phyloP scores from a whole-genome alignment of 2,888 invertebrate species.

The Cremastinae sp. region DNA sequence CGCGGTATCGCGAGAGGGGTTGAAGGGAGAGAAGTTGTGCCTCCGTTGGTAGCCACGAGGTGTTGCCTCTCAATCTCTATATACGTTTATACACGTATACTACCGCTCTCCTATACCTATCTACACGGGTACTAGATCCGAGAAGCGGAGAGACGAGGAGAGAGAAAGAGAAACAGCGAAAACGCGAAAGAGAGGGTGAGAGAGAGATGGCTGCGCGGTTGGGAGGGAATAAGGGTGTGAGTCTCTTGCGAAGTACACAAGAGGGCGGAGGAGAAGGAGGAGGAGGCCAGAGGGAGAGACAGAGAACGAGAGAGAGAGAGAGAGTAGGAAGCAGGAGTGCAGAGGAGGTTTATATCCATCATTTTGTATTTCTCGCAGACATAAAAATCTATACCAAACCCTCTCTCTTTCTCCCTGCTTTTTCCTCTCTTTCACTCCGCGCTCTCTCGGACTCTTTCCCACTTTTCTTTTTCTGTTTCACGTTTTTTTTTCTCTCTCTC shows the following conservation, averaged over 20 bases:
- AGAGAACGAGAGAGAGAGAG: constrained; percentile 39
- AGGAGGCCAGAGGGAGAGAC: constrained; percentile 30
- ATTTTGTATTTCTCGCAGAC: constrained; percentile 79
- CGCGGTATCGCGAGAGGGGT: constrained; percentile 33
- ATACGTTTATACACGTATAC: constrained; percentile 57
- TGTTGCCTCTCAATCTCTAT: constrained; percentile 57
- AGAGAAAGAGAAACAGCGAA: constrained; percentile 33
- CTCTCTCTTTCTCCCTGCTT: constrained; percentile 56
- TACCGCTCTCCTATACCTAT: too few relatives aligned
- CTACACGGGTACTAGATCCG: constrained; percentile 42
- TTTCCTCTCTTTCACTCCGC: constrained; percentile 47
- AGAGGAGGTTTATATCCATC: constrained; percentile 77
- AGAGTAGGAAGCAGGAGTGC: constrained; percentile 54
- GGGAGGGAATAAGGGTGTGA: too few relatives aligned
- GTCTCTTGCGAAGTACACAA: constrained; percentile 62
- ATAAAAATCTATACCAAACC: constrained; percentile 79
- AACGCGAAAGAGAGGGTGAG: constrained; percentile 53
- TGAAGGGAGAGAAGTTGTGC: constrained; percentile 41
- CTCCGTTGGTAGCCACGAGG: constrained; percentile 53
- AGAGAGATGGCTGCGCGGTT: too few relatives aligned
- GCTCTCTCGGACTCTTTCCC: constrained; percentile 63
- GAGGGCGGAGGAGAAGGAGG: constrained; percentile 29
- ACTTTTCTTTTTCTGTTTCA: constrained; percentile 46
- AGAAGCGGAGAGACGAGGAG: not conserved
- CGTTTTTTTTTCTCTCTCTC: too few relatives aligned